These are phyloP conservation scores for Ptychoptera albimana DNA, from an alignment of 2,888 invertebrate genomes.

Conservation along the genomic window DNA sequence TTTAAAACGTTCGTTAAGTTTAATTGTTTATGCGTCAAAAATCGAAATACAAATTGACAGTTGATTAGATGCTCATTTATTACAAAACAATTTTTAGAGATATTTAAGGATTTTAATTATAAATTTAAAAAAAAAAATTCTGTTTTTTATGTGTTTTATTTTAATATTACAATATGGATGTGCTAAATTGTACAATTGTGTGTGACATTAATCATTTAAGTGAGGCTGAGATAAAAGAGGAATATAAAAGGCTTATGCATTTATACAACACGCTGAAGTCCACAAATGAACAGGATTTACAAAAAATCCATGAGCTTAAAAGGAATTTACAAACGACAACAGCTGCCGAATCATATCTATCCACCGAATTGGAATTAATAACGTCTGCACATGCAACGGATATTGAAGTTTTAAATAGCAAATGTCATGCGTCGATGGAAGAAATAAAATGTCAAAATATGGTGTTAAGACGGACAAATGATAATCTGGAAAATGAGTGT, in stretches of 20 bases:
- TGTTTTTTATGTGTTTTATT: too few species aligned
- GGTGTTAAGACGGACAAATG: not conserved
- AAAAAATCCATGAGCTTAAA: slow-evolving; percentile 24
- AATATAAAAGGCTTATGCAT: slow-evolving; percentile 20
- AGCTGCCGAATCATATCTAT: slow-evolving; percentile 21
- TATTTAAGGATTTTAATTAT: too few species aligned
- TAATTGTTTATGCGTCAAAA: too few species aligned
- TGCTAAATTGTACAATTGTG: not conserved
- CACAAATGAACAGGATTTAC: slow-evolving; percentile 20
- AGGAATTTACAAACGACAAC: slow-evolving; percentile 22
- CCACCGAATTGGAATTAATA: slow-evolving; percentile 22
- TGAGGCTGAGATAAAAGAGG: slow-evolving; percentile 23
- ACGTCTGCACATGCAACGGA: slow-evolving; percentile 11
- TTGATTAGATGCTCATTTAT: too few species aligned
- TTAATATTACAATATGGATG: not conserved
- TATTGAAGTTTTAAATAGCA: slow-evolving; percentile 8
- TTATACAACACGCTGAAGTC: slow-evolving; percentile 18
- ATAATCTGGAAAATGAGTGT: slow-evolving; percentile 1
- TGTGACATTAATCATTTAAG: not conserved
- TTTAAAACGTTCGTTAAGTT: too few species aligned
- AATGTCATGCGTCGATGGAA: slow-evolving; percentile 1
- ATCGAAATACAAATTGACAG: too few species aligned
- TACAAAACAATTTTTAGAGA: too few species aligned
- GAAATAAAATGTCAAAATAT: not conserved
- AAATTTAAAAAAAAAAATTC: too few species aligned